These are phyloP conservation scores for Phrynocephalus versicolor DNA, from an alignment of 2,113 vertebrate species.

Conservation along the genomic window DNA sequence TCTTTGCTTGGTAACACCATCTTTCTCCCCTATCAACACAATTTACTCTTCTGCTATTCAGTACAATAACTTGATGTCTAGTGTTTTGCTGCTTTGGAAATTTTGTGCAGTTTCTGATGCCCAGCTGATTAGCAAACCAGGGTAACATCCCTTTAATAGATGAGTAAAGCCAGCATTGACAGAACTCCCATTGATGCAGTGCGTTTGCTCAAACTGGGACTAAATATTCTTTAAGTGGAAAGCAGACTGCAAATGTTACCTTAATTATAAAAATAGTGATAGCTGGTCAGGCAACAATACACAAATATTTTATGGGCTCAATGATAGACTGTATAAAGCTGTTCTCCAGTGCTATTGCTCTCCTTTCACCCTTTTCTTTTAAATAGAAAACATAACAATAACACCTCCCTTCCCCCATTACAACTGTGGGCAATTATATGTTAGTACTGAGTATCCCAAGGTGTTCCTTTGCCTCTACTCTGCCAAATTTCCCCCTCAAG, in stretches of 20 bases:
- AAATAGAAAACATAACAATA: not conserved
- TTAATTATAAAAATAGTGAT: conserved; percentile 38
- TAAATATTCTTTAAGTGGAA: conserved; percentile 25
- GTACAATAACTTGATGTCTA: not conserved
- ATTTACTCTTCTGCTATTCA: not conserved
- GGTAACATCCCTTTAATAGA: not conserved
- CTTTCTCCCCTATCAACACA: not conserved
- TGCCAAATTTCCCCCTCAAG: conserved; percentile 85
- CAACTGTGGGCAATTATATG: conserved; percentile 1
- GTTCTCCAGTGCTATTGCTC: not conserved
- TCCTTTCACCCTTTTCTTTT: conserved; percentile 36
- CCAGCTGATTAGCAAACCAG: not conserved
- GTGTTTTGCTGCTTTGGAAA: not conserved
- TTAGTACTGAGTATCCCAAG: conserved; percentile 72
- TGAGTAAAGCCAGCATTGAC: no score
- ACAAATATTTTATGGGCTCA: not conserved
- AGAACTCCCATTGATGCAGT: no score
- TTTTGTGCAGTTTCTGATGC: not conserved
- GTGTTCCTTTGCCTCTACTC: conserved; percentile 79
- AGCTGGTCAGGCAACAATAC: conserved; percentile 13
- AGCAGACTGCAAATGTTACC: not conserved
- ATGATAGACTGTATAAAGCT: conserved; percentile 23
- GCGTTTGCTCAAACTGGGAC: no score
- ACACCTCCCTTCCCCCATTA: not conserved
- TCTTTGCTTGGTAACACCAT: not conserved